phyloP scores from a whole-genome alignment of 2,113 vertebrate genomes.

The Ailuropoda melanoleuca region DNA sequence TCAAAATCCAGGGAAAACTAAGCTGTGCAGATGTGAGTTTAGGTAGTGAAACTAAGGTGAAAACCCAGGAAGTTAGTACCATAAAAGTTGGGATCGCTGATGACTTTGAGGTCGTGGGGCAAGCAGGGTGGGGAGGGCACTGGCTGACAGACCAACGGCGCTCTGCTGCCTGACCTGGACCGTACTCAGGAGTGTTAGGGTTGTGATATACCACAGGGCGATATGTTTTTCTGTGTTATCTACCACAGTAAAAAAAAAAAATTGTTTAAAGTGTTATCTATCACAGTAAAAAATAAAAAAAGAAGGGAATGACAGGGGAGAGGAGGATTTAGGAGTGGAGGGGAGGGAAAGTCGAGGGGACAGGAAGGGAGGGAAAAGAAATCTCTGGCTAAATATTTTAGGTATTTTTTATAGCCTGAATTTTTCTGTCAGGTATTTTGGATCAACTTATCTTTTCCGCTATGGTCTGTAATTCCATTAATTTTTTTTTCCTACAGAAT shows the following conservation, averaged over 20 bases:
- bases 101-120: neutral
- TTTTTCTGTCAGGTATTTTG: neutral
- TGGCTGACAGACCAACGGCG: too few species aligned
- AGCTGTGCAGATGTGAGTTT: neutral
- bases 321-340: neutral
- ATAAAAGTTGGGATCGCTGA: neutral
- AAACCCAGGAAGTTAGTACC: neutral
- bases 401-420: neutral
- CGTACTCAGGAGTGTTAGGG: fast-evolving
- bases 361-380: neutral
- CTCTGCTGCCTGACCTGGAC: neutral
- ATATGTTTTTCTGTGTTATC: neutral
- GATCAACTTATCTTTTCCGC: neutral
- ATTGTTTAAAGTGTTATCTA: neutral
- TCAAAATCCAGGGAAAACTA: neutral
- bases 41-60: neutral
- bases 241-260: neutral
- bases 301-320: neutral
- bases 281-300: neutral
- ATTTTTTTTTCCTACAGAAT: neutral
- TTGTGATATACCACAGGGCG: fast-evolving
- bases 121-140: neutral
- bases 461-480: neutral
- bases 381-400: neutral
- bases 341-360: neutral